These are phyloP conservation scores for Stenopsyche tienmushanensis DNA, from an alignment of 1,140 invertebrate species.

Conservation along the genomic window DNA sequence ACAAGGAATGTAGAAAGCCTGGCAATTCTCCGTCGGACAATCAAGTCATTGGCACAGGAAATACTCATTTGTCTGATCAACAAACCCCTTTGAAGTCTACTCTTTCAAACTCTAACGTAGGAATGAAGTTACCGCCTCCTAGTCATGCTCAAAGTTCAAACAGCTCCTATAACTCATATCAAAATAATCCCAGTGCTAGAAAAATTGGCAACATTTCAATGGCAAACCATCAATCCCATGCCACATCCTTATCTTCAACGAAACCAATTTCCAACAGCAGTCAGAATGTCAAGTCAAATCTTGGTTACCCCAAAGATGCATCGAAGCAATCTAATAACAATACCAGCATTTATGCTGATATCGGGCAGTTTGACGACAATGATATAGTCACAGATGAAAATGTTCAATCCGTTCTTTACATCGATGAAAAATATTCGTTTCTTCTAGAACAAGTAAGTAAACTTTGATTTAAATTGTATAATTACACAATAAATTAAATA, in stretches of 20 bases:
- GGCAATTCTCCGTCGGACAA: constrained; percentile 3
- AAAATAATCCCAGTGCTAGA: too few species aligned
- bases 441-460: constrained; percentile 35
- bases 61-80: neutral
- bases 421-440: constrained; percentile 36
- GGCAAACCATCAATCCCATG: too few species aligned
- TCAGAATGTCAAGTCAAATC: too few species aligned
- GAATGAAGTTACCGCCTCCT: neutral
- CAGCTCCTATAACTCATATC: neutral
- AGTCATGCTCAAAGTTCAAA: neutral
- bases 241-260: too few species aligned
- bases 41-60: neutral
- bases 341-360: neutral
- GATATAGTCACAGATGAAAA: constrained; percentile 27
- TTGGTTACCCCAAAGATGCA: too few species aligned
- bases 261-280: too few species aligned
- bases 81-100: neutral
- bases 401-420: constrained; percentile 36
- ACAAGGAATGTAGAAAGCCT: constrained; percentile 30
- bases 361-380: neutral
- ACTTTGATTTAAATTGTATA: neutral
- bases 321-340: too few species aligned
- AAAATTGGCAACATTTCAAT: too few species aligned
- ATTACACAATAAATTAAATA: neutral
- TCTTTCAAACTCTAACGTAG: neutral